Conservation (phyloP, 2,113 vertebrate genomes). For the Engraulis encrasicolus region DNA sequence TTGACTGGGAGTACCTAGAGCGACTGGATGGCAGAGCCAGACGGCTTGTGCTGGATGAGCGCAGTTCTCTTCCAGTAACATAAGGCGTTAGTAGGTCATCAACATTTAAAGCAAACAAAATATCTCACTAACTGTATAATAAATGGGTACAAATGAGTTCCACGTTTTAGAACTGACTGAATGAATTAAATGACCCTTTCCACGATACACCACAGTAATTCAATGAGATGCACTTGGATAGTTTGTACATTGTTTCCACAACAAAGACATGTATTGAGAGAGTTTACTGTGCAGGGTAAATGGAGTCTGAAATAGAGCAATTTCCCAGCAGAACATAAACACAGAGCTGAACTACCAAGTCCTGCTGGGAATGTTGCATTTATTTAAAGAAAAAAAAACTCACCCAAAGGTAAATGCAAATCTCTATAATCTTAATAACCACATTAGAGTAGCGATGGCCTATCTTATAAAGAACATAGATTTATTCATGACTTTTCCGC, state of each 20-base stretch:
- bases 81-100: no score
- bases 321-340: not conserved
- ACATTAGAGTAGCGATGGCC: not conserved
- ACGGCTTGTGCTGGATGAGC: no score
- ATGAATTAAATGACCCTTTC: no score
- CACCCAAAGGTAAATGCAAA: not conserved
- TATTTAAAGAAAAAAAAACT: not conserved
- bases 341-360: not conserved
- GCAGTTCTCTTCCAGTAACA: no score
- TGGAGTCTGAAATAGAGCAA: not conserved
- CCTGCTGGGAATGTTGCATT: not conserved
- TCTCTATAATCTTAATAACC: slow-evolving; percentile 29
- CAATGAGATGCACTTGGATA: no score
- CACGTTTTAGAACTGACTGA: no score
- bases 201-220: no score
- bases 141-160: no score
- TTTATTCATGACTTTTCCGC: slow-evolving; percentile 40
- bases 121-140: no score
- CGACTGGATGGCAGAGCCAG: no score
- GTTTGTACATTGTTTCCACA: not conserved
- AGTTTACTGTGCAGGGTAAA: not conserved
- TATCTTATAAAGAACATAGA: slow-evolving; percentile 32
- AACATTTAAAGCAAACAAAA: no score
- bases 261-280: not conserved
- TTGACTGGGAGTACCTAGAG: no score